Conservation (phyloP, 1,140 invertebrate species). For the Danaus plexippus region DNA sequence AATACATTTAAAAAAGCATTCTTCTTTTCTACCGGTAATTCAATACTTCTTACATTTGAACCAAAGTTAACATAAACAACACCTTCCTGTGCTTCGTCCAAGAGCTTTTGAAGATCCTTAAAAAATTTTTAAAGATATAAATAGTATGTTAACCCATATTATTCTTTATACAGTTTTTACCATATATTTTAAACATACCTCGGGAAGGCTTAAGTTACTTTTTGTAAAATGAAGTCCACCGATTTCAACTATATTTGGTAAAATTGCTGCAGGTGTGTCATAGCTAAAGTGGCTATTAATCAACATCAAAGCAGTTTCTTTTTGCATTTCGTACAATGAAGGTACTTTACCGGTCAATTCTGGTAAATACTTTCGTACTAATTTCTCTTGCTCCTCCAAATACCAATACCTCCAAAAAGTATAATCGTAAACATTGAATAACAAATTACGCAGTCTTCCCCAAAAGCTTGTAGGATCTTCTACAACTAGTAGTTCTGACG, state of each 20-base stretch:
- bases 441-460: conserved; percentile 46
- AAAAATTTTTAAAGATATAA: conserved; percentile 19
- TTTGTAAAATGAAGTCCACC: conserved; percentile 72
- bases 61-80: conserved; percentile 77
- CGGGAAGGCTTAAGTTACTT: conserved; percentile 28
- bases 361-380: conserved; percentile 41
- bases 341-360: conserved; percentile 49
- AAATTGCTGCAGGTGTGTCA: conserved; percentile 46
- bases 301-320: conserved; percentile 66
- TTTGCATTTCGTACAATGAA: conserved; percentile 58
- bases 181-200: conserved; percentile 25
- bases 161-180: background rate
- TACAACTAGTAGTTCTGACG: conserved; percentile 55
- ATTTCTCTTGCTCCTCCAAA: conserved; percentile 39
- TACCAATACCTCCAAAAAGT: conserved; percentile 45
- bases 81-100: conserved; percentile 73
- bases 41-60: conserved; percentile 73
- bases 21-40: conserved; percentile 67
- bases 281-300: conserved; percentile 64
- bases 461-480: conserved; percentile 37
- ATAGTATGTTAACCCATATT: background rate
- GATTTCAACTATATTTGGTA: conserved; percentile 72
- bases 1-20: conserved; percentile 72
- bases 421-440: conserved; percentile 39
- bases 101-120: conserved; percentile 71